Conservation (phyloP, 2,113 vertebrate genomes). For the Microtus montanus region DNA sequence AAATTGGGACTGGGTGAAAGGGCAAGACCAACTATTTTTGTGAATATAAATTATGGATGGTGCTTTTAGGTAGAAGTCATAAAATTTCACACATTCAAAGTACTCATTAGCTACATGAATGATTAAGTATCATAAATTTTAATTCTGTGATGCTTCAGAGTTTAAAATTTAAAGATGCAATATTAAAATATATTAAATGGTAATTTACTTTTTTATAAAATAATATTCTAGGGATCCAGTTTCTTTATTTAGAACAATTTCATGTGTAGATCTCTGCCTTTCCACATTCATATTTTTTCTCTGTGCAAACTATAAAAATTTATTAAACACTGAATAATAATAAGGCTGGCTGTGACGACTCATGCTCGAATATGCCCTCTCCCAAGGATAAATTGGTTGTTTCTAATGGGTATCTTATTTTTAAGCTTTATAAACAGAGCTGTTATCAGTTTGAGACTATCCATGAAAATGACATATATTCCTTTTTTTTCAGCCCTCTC, state of each 20-base stretch:
- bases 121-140: neutral
- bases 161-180: constrained; percentile 53
- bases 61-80: constrained; percentile 44
- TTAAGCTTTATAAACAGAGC: constrained; percentile 39
- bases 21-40: constrained; percentile 18
- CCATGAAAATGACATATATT: neutral
- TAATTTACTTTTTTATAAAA: constrained; percentile 28
- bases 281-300: neutral
- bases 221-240: constrained; percentile 18
- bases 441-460: constrained; percentile 44
- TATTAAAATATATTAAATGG: neutral
- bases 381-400: neutral
- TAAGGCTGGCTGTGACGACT: neutral
- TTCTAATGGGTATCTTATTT: constrained; percentile 33
- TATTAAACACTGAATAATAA: constrained; percentile 9
- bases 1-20: constrained; percentile 43
- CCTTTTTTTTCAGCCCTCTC: neutral
- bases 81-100: constrained; percentile 49
- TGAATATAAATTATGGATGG: neutral
- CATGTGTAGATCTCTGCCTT: neutral
- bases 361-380: constrained; percentile 37
- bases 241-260: constrained; percentile 52
- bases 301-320: constrained; percentile 23
- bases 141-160: constrained; percentile 40
- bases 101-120: constrained; percentile 37